Conservation (phyloP, 1,140 invertebrate species). For the Popillia japonica region DNA sequence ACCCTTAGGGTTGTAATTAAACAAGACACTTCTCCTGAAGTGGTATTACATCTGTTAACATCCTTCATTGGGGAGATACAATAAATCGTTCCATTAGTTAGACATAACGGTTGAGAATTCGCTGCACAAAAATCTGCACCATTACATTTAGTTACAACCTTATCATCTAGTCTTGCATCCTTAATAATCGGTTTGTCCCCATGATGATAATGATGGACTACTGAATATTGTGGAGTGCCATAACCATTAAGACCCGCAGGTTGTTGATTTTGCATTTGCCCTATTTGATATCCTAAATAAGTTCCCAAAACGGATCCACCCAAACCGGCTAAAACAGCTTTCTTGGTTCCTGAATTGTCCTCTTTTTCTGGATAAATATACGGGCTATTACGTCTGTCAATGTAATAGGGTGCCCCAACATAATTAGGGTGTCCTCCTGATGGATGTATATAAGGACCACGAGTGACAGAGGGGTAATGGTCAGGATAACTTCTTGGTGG, state of each 20-base stretch:
- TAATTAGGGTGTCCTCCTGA: not conserved
- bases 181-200: conserved; percentile 23
- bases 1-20: too few relatives aligned
- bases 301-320: conserved; percentile 26
- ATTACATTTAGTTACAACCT: not conserved
- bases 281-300: conserved; percentile 33
- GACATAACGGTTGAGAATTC: conserved; percentile 19
- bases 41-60: too few relatives aligned
- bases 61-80: not conserved
- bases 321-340: conserved; percentile 29
- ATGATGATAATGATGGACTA: conserved; percentile 37
- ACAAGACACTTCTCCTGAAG: too few relatives aligned
- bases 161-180: not conserved
- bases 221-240: conserved; percentile 7
- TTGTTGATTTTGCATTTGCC: not conserved
- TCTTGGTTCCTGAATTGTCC: not conserved
- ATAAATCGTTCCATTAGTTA: conserved; percentile 33
- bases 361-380: not conserved
- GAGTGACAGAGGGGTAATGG: not conserved
- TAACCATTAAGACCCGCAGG: not conserved
- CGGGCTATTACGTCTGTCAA: too few relatives aligned
- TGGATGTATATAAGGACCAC: not conserved
- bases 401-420: too few relatives aligned
- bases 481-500: not conserved
- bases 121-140: conserved; percentile 23